Evolutionary conservation across 2,888 invertebrate species (phyloP), one percentile per base, ranked within the genome.

Genomic region (Drepana falcataria): DNA sequence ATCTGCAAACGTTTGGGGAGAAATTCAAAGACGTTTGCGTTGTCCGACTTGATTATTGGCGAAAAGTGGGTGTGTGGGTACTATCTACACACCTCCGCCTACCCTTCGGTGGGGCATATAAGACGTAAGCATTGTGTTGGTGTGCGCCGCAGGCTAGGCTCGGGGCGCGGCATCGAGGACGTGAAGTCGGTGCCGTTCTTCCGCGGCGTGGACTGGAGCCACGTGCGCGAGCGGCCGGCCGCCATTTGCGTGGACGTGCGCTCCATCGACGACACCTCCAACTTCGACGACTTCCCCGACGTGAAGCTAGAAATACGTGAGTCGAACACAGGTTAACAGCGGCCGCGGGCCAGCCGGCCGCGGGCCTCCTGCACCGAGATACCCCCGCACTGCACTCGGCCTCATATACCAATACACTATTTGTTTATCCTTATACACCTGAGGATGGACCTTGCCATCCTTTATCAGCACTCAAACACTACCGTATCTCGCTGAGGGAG

Each of bases 231-330:
- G 84, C 93, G 99, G 56, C 99, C 99, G 53, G 98, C 99, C 59
- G 99, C 99, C 72, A 99, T 99, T 87, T 95, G 97, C 51, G 98
- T 99, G 35, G 98, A 98, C 82, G 98, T 99, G 58, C 96, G 97
- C 83, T 98, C 99, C 66, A 99, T 99, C 73, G 99, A 99, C 85
- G 99, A 99, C 88, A 99, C 99, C 48, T 99, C 99, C 66, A 99
- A 99, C 92, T 99, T 99, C 86, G 99, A 99, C 91, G 99, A 99
- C 77, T 99, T 99, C 93, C 99, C 99, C 4, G 99, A 99, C 90
- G 98, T 98, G 75, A 99, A 99, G 83, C 94, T 99, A 68, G 97
- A 98, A 93, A 98, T 99, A 92, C 98, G 98, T 98, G 93, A 95
- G 97, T 44, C 44, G 9, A 6, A 44, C 41, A 34, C 34, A 48